These are phyloP conservation scores for Oscheius sp. DNA, from an alignment of 2,888 invertebrate genomes.

Conservation along the genomic window DNA sequence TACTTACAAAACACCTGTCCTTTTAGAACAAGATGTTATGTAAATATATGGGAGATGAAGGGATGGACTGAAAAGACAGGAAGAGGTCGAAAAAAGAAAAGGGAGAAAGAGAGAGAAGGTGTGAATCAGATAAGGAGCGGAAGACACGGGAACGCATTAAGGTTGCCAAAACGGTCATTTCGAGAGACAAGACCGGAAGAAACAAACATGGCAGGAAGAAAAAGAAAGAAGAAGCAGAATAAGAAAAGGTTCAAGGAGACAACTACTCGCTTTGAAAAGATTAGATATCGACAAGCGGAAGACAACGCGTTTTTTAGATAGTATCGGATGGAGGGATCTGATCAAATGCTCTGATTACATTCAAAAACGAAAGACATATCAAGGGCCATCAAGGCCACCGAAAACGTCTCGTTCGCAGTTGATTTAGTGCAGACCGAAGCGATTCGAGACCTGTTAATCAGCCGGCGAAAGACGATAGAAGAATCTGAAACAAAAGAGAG, in stretches of 20 bases:
- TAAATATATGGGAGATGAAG: not conserved
- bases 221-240: slow-evolving; percentile 1
- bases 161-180: too few species aligned
- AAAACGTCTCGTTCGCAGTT: slow-evolving; percentile 26
- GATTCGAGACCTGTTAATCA: slow-evolving; percentile 13
- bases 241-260: not conserved
- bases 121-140: slow-evolving; percentile 17
- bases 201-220: slow-evolving; percentile 1
- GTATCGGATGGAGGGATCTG: not conserved
- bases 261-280: too few species aligned
- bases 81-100: slow-evolving; percentile 5
- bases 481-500: not conserved
- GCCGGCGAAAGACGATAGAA: not conserved
- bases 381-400: slow-evolving; percentile 26
- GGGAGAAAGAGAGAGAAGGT: slow-evolving; percentile 9
- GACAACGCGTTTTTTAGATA: not conserved
- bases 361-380: slow-evolving; percentile 9
- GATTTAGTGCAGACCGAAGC: slow-evolving; percentile 13
- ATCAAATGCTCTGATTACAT: slow-evolving; percentile 2
- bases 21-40: not conserved
- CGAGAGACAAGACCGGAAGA: too few species aligned
- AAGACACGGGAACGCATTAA: slow-evolving; percentile 12
- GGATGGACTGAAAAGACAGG: not conserved
- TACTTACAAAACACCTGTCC: slow-evolving; percentile 18
- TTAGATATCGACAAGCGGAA: not conserved